Evolutionary conservation across 1,140 invertebrate genomes (phyloP).

Genomic region (Nasonia giraulti): DNA sequence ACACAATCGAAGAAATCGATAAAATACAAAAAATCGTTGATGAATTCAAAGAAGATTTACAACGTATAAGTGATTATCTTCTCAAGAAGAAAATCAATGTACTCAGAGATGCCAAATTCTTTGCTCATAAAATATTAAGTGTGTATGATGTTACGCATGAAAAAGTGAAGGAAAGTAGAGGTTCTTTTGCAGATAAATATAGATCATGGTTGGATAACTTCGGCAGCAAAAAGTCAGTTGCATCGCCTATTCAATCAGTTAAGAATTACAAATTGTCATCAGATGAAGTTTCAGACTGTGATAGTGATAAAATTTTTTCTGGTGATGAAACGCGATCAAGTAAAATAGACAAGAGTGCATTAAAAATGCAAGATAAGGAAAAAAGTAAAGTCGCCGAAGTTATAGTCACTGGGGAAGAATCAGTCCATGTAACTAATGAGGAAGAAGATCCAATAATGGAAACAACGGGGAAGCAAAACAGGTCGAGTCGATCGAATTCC

Average conservation of each 20-base stretch:
- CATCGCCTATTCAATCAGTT: not conserved
- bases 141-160: conserved; percentile 35
- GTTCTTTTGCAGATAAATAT: conserved; percentile 37
- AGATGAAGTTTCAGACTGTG: conserved; percentile 59
- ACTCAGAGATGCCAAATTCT: conserved; percentile 43
- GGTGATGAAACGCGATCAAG: conserved; percentile 41
- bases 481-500: not conserved
- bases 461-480: not conserved
- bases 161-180: conserved; percentile 30
- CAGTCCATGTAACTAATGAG: not conserved
- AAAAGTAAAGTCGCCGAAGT: not conserved
- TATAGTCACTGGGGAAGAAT: not conserved
- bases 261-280: not conserved
- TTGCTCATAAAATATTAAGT: conserved; percentile 47
- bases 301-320: conserved; percentile 63
- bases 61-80: conserved; percentile 22
- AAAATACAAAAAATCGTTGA: conserved; percentile 30
- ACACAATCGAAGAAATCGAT: conserved; percentile 19
- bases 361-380: not conserved
- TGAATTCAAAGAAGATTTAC: conserved; percentile 25
- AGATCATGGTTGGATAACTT: conserved; percentile 20
- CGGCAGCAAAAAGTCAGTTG: not conserved
- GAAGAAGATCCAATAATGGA: not conserved
- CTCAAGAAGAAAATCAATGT: conserved; percentile 40
- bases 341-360: not conserved